These are phyloP conservation scores for Macquaria australasica DNA, from an alignment of 2,113 vertebrate genomes.

Conservation along the genomic window DNA sequence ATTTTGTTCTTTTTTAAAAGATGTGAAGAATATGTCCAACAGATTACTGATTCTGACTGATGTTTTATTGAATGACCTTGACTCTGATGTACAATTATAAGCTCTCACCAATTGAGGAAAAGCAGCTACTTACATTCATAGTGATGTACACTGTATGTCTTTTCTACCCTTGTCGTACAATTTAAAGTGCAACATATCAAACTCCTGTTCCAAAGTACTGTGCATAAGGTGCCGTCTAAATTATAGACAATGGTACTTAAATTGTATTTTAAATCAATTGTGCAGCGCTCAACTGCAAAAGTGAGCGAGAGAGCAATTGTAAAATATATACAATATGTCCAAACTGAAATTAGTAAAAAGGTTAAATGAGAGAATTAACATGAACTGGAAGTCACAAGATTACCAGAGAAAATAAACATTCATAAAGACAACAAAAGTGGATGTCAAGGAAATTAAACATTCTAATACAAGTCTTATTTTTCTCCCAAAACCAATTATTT, in stretches of 20 bases:
- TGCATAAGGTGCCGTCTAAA: not conserved
- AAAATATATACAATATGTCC: not conserved
- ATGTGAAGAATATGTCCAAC: not conserved
- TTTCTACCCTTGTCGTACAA: not conserved
- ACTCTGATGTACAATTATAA: constrained; percentile 9
- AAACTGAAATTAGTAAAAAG: not conserved
- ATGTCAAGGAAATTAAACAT: not conserved
- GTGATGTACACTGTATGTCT: not conserved
- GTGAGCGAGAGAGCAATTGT: not conserved
- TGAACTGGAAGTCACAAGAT: not conserved
- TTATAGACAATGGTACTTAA: not conserved
- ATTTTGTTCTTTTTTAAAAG: not conserved
- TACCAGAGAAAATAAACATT: not conserved
- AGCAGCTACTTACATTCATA: constrained; percentile 37
- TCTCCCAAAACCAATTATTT: not conserved
- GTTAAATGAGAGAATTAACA: not conserved
- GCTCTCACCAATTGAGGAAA: not conserved
- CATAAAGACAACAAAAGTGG: too few species aligned
- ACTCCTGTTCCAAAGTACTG: not conserved
- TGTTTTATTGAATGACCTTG: constrained; percentile 40
- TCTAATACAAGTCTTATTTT: not conserved
- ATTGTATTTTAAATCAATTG: constrained; percentile 4
- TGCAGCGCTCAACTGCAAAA: not conserved
- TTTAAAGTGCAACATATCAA: not conserved
- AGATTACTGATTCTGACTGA: constrained; percentile 6